These are phyloP conservation scores for Sarcophaga rosellei DNA, from an alignment of 2,888 invertebrate species.

Conservation along the genomic window DNA sequence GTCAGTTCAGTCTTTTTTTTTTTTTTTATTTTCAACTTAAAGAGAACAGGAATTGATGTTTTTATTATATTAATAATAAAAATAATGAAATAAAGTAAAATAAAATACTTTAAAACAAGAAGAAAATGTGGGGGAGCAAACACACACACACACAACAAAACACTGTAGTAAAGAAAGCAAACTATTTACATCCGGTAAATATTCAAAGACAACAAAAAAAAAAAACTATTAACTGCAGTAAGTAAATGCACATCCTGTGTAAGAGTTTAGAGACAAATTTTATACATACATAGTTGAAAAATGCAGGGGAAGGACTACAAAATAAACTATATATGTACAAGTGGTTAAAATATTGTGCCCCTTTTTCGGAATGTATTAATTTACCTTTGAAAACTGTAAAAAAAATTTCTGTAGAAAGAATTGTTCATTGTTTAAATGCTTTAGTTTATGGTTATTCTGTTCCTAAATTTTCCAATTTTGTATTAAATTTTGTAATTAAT, in stretches of 20 bases:
- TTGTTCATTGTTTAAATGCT: no score
- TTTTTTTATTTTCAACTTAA: slow-evolving; percentile 3
- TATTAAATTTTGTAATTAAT: no score
- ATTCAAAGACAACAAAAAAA: slow-evolving; percentile 14
- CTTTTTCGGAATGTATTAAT: no score
- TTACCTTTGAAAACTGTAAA: no score
- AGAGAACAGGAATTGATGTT: slow-evolving; percentile 31
- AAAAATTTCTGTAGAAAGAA: no score
- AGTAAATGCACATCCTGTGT: slow-evolving; percentile 50
- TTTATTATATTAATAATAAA: slow-evolving; percentile 35
- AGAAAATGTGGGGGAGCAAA: not conserved
- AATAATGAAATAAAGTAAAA: slow-evolving; percentile 7
- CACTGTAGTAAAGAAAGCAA: slow-evolving; percentile 38
- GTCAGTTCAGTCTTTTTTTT: not conserved
- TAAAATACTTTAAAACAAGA: not conserved
- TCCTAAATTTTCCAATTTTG: no score
- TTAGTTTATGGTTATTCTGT: no score
- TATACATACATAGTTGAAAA: not conserved
- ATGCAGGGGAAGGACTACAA: not conserved
- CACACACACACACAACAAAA: slow-evolving; percentile 15
- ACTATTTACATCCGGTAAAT: slow-evolving; percentile 53
- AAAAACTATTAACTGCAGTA: slow-evolving; percentile 10
- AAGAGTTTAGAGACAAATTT: not conserved
- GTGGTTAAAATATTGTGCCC: not conserved
- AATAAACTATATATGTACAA: slow-evolving; percentile 27